Evolutionary conservation across 1,140 invertebrate species (phyloP).

Genomic region (Platyscapa corneri): DNA sequence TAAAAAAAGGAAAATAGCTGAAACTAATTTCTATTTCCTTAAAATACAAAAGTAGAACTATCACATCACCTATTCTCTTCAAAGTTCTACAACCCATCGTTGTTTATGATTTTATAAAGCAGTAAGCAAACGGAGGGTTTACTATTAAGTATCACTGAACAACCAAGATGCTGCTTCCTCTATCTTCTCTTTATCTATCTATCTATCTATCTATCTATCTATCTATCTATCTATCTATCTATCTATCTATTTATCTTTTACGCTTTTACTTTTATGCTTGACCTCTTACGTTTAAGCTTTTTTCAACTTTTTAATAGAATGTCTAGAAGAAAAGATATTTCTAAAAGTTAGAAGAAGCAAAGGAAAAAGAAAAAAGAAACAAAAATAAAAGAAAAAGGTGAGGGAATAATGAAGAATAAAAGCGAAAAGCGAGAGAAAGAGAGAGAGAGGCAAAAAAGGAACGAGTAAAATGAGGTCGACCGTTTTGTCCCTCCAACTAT

Average conservation of each 20-base stretch:
- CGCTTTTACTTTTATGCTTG: not conserved
- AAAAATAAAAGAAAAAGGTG: not conserved
- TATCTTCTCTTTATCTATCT: too few species aligned
- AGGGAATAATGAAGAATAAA: not conserved
- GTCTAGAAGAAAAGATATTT: conserved; percentile 47
- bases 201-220: too few species aligned
- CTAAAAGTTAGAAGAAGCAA: conserved; percentile 5
- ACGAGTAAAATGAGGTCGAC: conserved; percentile 50
- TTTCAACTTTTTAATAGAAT: conserved; percentile 65
- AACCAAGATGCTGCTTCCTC: not conserved
- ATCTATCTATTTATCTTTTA: conserved; percentile 48
- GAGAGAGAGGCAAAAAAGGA: not conserved
- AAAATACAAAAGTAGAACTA: not conserved
- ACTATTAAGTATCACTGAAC: conserved; percentile 6
- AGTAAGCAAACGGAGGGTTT: conserved; percentile 57
- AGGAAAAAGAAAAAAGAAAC: not conserved
- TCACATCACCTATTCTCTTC: not conserved
- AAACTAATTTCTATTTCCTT: not conserved
- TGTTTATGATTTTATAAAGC: conserved; percentile 61
- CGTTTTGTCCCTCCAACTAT: conserved; percentile 21
- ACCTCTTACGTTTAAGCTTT: conserved; percentile 39
- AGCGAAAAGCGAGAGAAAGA: not conserved
- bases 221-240: too few species aligned
- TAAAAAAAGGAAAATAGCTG: not conserved
- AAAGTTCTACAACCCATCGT: not conserved